These are phyloP conservation scores for Lagodon rhomboides DNA, from an alignment of 2,797 vertebrate species.

Conservation along the genomic window DNA sequence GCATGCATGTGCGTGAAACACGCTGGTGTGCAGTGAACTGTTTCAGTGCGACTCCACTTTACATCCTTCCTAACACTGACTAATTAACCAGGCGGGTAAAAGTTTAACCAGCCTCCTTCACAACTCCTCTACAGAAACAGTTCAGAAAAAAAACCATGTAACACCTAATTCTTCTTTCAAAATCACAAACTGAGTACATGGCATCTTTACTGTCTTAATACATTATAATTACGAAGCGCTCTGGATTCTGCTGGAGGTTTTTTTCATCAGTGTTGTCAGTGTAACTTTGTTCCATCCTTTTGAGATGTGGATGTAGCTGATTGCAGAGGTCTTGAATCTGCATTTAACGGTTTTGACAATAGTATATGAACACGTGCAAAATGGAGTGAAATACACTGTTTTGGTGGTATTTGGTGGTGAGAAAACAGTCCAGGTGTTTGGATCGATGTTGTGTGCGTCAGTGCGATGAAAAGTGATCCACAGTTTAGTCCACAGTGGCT, in stretches of 20 bases:
- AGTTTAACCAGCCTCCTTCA: constrained; percentile 77
- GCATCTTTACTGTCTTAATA: neutral
- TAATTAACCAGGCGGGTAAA: constrained; percentile 83
- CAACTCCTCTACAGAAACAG: constrained; percentile 15
- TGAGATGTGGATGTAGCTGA: neutral
- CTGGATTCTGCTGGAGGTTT: neutral
- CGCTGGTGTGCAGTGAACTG: constrained; percentile 61
- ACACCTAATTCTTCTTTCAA: neutral
- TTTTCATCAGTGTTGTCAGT: too few species aligned
- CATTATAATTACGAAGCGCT: neutral
- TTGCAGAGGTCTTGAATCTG: neutral
- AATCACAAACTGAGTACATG: neutral
- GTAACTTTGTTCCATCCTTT: too few species aligned
- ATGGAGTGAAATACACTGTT: neutral
- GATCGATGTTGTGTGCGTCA: neutral
- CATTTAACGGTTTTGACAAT: neutral
- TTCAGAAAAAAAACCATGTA: neutral
- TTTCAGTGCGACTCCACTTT: constrained; percentile 67
- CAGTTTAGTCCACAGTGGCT: neutral
- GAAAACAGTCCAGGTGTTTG: neutral
- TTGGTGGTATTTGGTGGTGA: too few species aligned
- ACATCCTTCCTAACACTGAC: constrained; percentile 78
- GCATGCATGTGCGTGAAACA: constrained; percentile 53
- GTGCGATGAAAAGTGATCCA: neutral
- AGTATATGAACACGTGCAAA: neutral